Evolutionary conservation across 2,888 invertebrate species (phyloP).

Genomic region (Cataglyphis cursor): DNA sequence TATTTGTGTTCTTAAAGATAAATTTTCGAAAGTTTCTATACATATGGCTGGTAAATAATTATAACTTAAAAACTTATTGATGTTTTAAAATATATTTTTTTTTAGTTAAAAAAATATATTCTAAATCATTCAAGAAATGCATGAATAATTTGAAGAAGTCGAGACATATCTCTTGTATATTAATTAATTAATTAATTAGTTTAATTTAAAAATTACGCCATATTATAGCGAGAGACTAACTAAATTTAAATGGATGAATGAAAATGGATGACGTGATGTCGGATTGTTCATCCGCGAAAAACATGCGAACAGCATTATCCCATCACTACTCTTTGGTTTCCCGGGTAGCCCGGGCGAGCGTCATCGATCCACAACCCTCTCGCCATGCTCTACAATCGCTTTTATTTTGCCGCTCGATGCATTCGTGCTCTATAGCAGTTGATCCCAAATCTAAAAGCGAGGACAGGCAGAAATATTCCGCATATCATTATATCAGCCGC

Average conservation of each 20-base stretch:
- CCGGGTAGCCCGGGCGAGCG: slow-evolving; percentile 75
- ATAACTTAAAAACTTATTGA: neutral
- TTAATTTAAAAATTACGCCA: neutral
- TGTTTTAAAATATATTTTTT: neutral
- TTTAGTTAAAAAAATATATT: neutral
- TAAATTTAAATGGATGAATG: neutral
- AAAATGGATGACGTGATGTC: neutral
- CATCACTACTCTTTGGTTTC: slow-evolving; percentile 66
- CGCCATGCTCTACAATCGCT: slow-evolving; percentile 68
- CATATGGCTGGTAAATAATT: neutral
- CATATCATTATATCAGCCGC: neutral
- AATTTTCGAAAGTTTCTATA: neutral
- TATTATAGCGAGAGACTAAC: neutral
- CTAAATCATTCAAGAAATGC: neutral
- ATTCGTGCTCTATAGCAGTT: slow-evolving; percentile 3
- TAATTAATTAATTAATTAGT: neutral
- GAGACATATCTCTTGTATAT: neutral
- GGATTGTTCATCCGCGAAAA: slow-evolving; percentile 50
- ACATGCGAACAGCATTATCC: slow-evolving; percentile 46
- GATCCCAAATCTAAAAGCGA: slow-evolving; percentile 13
- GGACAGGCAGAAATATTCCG: neutral
- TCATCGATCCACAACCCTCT: slow-evolving; percentile 75
- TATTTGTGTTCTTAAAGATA: neutral
- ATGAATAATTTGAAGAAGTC: neutral
- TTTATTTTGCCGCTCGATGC: slow-evolving; percentile 45